These are phyloP conservation scores for Gastrophysa polygoni DNA, from an alignment of 2,888 invertebrate genomes.

Conservation along the genomic window DNA sequence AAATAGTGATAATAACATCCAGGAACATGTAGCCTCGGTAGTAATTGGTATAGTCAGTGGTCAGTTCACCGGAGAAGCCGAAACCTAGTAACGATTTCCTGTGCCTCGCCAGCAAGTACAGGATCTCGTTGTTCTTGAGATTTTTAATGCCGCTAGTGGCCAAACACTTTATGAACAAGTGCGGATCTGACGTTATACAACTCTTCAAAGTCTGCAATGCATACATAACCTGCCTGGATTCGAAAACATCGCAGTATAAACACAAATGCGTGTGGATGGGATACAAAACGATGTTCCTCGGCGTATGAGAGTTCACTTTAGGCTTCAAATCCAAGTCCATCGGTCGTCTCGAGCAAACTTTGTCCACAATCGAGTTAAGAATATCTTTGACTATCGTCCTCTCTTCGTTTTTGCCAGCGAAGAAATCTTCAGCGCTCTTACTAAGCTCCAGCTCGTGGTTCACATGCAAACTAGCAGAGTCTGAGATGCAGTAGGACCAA, in stretches of 20 bases:
- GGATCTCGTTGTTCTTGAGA: constrained; percentile 61
- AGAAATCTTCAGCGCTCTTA: constrained; percentile 72
- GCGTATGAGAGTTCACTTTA: constrained; percentile 40
- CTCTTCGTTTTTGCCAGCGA: constrained; percentile 61
- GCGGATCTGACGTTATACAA: constrained; percentile 72
- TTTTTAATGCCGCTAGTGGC: constrained; percentile 74
- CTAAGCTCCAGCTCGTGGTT: constrained; percentile 62
- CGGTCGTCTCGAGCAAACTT: constrained; percentile 55
- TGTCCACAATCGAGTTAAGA: constrained; percentile 64
- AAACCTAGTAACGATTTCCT: constrained; percentile 79
- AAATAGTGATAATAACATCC: constrained; percentile 76
- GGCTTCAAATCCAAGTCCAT: constrained; percentile 48
- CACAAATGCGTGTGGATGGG: constrained; percentile 84
- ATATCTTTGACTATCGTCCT: constrained; percentile 63
- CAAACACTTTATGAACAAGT: constrained; percentile 75
- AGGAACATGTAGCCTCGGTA: constrained; percentile 81
- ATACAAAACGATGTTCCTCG: constrained; percentile 63
- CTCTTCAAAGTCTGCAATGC: constrained; percentile 76
- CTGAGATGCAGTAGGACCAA: constrained; percentile 61
- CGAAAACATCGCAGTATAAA: constrained; percentile 79
- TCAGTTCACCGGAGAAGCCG: constrained; percentile 69
- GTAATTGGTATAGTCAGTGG: constrained; percentile 69
- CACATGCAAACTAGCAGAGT: constrained; percentile 57
- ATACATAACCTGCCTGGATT: constrained; percentile 75
- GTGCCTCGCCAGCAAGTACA: constrained; percentile 73